Conservation (phyloP, 2,888 invertebrate species). For the Ashinkailepas kermadecensis region DNA sequence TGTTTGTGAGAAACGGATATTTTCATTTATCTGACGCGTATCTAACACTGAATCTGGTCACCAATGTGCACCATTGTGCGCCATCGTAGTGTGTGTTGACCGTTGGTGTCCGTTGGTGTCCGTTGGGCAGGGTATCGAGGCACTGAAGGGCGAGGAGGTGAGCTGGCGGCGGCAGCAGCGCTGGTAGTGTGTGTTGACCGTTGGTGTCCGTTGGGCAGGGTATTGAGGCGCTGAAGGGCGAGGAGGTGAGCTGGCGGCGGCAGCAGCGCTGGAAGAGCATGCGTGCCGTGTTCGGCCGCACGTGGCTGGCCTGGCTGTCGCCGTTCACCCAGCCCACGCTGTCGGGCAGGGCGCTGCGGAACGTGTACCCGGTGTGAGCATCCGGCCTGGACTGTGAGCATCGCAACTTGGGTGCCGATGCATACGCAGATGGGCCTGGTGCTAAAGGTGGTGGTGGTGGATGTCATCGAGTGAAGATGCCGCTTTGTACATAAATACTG, state of each 20-base stretch:
- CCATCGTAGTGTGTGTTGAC: neutral
- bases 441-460: too few species aligned
- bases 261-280: conserved; percentile 91
- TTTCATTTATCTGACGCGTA: too few species aligned
- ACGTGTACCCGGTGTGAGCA: conserved; percentile 11
- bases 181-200: neutral
- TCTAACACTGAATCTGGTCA: too few species aligned
- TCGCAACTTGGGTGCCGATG: too few species aligned
- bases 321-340: conserved; percentile 67
- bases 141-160: conserved; percentile 90
- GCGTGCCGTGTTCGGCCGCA: conserved; percentile 92
- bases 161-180: conserved; percentile 71
- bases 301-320: conserved; percentile 89
- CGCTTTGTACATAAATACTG: too few species aligned
- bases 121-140: conserved; percentile 92
- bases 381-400: neutral
- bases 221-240: conserved; percentile 93
- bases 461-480: too few species aligned
- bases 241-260: conserved; percentile 85
- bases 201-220: conserved; percentile 54
- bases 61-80: too few species aligned
- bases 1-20: too few species aligned
- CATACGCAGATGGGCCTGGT: too few species aligned
- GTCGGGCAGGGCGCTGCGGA: neutral
- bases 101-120: conserved; percentile 35